Base-by-base conservation (phyloP, 2,113 vertebrate species). In the Gymnorhina tibicen region DNA sequence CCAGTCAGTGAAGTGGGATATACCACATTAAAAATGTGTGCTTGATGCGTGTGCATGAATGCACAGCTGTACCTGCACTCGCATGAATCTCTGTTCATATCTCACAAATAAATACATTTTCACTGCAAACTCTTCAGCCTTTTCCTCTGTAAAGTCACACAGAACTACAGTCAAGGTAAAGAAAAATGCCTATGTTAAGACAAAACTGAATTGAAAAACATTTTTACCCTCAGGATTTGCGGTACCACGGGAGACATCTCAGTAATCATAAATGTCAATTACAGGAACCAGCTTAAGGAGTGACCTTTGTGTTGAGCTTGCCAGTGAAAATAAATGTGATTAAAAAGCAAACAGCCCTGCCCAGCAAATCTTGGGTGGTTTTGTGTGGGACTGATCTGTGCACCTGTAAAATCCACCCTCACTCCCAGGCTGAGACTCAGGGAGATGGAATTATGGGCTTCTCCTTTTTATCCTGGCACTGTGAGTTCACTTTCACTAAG, bases 231-330 rank as follows among this genome's bases (percentile, higher is more conserved):
- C 27, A 58, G 84, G 67, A 62, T 76, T 79, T 67, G 28, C 56
- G 56, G 26, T 10, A 30, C 20, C 59, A 5, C 2, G 39, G 68
- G 41, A 78, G 89, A 87, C 73, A 73, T 89, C 73, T 87, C 93
- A 66, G 74, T 76, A 85, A 94, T 80, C 78, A 70, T 67, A 91
- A 96, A 96, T 44, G 91, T 93, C 95, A 95, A 80, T 91, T 87
- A 94, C 1, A 10, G 76, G 63, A 87, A 77, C n/a, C 16, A 16
- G 78, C 67, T 80, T 21, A 66, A 76, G 91, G 42, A 30, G 35
- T 79, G 95, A 96, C 95, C 93, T 97, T 97, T 96, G 91, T 85
- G 80, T 47, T 16, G 70, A 93, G 82, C 85, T 82, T 83, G 74
- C 42, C 62, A 10, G 0, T 55, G 80, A 58, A 87, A 87, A 88